phyloP scores from a whole-genome alignment of 2,888 invertebrate species.

The Petrolisthes manimaculis region DNA sequence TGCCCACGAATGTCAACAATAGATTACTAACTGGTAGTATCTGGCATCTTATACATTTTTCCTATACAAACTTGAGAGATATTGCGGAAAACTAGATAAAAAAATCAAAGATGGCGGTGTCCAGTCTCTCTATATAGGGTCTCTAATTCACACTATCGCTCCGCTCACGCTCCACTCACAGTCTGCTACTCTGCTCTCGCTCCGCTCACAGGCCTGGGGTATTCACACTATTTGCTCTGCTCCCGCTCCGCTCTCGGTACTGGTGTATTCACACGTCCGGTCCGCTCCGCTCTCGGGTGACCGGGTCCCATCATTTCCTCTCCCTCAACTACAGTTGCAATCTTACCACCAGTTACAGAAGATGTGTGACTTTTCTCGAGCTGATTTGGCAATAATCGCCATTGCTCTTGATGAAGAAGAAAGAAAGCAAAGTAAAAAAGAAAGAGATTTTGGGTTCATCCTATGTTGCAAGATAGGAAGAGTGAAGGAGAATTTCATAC shows the following conservation, averaged over 20 bases:
- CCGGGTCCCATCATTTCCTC: neutral
- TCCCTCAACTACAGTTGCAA: conserved; percentile 5
- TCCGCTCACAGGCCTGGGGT: neutral
- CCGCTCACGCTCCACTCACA: neutral
- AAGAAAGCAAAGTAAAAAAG: conserved; percentile 14
- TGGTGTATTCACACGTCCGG: neutral
- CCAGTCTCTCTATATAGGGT: too few species aligned
- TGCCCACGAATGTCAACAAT: too few species aligned
- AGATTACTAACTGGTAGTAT: too few species aligned
- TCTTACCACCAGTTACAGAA: neutral
- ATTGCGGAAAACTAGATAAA: too few species aligned
- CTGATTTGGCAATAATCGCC: conserved; percentile 33
- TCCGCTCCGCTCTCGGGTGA: neutral
- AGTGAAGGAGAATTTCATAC: conserved; percentile 13
- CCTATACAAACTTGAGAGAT: too few species aligned
- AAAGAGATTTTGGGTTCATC: conserved; percentile 22
- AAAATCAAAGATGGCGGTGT: too few species aligned
- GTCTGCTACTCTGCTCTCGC: neutral
- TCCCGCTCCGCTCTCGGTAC: neutral
- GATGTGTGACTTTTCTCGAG: conserved; percentile 22
- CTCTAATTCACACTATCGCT: too few species aligned
- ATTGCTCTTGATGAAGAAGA: conserved; percentile 29
- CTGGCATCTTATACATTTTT: too few species aligned
- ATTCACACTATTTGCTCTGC: too few species aligned
- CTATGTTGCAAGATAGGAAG: conserved; percentile 20